Base-by-base conservation (phyloP, 1,140 invertebrate species). In the Brachionus rubens region DNA sequence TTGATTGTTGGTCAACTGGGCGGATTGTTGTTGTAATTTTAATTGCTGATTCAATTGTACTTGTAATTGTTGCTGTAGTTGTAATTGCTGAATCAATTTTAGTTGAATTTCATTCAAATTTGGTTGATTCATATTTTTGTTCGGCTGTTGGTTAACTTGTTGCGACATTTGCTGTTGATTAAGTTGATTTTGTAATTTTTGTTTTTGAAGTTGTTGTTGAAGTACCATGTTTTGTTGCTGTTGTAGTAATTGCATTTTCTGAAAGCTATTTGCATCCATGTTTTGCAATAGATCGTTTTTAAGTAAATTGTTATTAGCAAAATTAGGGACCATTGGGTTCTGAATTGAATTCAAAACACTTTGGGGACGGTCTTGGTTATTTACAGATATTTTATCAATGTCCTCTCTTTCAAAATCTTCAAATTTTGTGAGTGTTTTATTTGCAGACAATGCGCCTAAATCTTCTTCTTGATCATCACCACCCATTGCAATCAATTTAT, bases 51-150 rank as follows among this genome's bases (percentile, higher is more conserved):
- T 54, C 30, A 72, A 21, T 28, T 72, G 43, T 5, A 14, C 28
- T 24, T 72, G 68, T 50, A 50, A 26, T 54, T 72, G 68, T 30
- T 72, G 68, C 14, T 72, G 68, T 41, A 72, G 26, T 50, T 72
- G 68, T 9, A 72, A 26, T 72, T 72, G 68, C 3, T 50, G 59
- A 3, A 41, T n/a, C 0, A 65, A 12, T 65, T 65, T 65, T n/a
- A 65, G 21, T 7, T 65, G 59, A 3, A 65, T 65, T 26, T 65
- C 59, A 41, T 46, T 65, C 14, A 65, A 43, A 41, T 36, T 24
- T 43, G 28, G 59, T 14, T 65, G 59, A 36, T 43, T 65, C 4
- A 24, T 14, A 41, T 24, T 65, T 12, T 65, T 65, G 10, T 41
- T 62, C n/a, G n/a, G n/a, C 28, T 54, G 52, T 12, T 50, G 47